A percentile compares a stretch with the other conserved stretches of the same genome.
Conservation (phyloP, 2,113 vertebrate species). For the Suncus etruscus region DNA sequence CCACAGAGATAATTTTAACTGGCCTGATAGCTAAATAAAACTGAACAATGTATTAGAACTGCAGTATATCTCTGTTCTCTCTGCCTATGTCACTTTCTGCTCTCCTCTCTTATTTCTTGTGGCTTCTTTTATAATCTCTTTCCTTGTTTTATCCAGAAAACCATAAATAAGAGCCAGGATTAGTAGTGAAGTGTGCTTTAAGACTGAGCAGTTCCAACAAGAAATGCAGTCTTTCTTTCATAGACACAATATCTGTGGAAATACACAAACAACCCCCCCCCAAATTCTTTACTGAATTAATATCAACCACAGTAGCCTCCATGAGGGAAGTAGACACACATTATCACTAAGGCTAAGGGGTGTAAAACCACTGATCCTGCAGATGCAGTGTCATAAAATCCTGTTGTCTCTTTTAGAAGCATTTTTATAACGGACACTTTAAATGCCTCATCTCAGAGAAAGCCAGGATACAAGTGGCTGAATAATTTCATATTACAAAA, state of each 20-base stretch:
- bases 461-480: slow-evolving; percentile 79
- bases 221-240: slow-evolving; percentile 78
- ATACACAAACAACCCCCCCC: slow-evolving; percentile 60
- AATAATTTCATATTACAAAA: slow-evolving; percentile 84
- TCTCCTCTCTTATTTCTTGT: not conserved
- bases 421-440: slow-evolving; percentile 84
- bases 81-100: not conserved
- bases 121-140: slow-evolving; percentile 45
- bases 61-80: not conserved
- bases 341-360: slow-evolving; percentile 77
- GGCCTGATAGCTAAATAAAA: not conserved
- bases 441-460: slow-evolving; percentile 82
- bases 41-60: not conserved
- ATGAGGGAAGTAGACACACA: slow-evolving; percentile 71
- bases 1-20: not conserved
- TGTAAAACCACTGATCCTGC: slow-evolving; percentile 85
- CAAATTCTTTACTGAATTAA: slow-evolving; percentile 83
- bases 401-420: slow-evolving; percentile 84
- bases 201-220: slow-evolving; percentile 75
- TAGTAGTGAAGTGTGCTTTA: slow-evolving; percentile 79
- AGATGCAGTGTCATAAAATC: slow-evolving; percentile 85
- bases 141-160: slow-evolving; percentile 74
- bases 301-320: slow-evolving; percentile 74
- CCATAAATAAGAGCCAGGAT: slow-evolving; percentile 67
- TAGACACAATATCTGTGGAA: slow-evolving; percentile 78